Conservation (phyloP, 2,888 invertebrate species). For the Mantis religiosa region DNA sequence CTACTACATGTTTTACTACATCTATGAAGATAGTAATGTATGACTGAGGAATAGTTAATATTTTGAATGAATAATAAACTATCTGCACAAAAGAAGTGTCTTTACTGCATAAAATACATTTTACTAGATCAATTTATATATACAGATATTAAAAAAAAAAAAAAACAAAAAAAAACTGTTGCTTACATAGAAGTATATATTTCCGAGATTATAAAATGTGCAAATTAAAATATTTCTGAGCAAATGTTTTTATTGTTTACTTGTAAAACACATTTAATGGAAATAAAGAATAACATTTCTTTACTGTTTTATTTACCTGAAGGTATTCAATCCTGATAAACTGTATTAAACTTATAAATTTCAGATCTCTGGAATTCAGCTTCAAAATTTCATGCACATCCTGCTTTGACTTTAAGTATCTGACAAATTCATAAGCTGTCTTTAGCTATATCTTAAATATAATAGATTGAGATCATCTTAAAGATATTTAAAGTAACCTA, state of each 20-base stretch:
- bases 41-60: not conserved
- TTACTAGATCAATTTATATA: not conserved
- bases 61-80: not conserved
- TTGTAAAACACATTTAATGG: not conserved
- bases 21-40: not conserved
- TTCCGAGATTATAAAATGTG: too few relatives aligned
- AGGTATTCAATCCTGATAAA: too few relatives aligned
- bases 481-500: too few relatives aligned
- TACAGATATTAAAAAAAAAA: too few relatives aligned
- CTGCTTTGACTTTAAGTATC: too few relatives aligned
- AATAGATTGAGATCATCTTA: too few relatives aligned
- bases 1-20: too few relatives aligned
- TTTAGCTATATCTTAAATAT: too few relatives aligned
- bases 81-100: not conserved
- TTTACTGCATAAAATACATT: not conserved
- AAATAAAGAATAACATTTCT: not conserved
- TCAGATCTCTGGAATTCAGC: too few relatives aligned
- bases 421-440: too few relatives aligned
- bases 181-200: not conserved
- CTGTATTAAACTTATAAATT: too few relatives aligned
- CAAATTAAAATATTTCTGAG: not conserved
- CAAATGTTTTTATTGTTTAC: not conserved
- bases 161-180: not conserved
- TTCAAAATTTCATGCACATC: too few relatives aligned
- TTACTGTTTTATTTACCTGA: not conserved